These are phyloP conservation scores for Nineta flava DNA, from an alignment of 2,888 invertebrate species.

Conservation along the genomic window DNA sequence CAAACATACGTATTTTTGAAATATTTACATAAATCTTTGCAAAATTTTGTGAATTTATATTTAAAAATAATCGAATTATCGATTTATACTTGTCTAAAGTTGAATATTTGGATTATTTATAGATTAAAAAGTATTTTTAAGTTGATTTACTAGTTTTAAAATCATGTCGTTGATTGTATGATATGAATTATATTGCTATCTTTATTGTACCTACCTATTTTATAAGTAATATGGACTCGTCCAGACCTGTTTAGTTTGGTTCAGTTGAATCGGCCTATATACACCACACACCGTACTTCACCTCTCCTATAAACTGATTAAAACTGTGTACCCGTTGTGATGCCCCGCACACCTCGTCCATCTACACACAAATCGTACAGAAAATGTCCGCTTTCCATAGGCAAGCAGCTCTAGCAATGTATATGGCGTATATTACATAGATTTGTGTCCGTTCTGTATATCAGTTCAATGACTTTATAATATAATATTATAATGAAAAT, in stretches of 20 bases:
- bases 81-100: no score
- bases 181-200: slow-evolving; percentile 1
- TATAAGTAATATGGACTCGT: slow-evolving; percentile 23
- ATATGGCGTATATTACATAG: slow-evolving; percentile 10
- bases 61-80: not conserved
- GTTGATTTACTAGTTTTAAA: no score
- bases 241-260: slow-evolving; percentile 29
- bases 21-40: no score
- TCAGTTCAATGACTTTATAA: slow-evolving; percentile 12
- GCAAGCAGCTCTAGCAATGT: slow-evolving; percentile 9
- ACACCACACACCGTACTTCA: slow-evolving; percentile 26
- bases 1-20: no score
- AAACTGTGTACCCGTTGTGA: no score
- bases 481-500: no score
- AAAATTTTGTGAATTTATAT: no score
- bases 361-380: slow-evolving; percentile 10
- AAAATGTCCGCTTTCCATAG: slow-evolving; percentile 24
- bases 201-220: slow-evolving; percentile 21
- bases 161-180: slow-evolving; percentile 17
- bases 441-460: slow-evolving; percentile 10
- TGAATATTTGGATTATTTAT: not conserved
- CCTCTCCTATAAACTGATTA: slow-evolving; percentile 8
- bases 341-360: no score
- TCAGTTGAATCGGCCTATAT: slow-evolving; percentile 22
- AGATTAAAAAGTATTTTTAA: not conserved